A percentile compares a stretch with the other conserved stretches of the same genome.
These are phyloP conservation scores for Eucidaris tribuloides DNA, from an alignment of 35 echinoderm and acorn worm species.

Conservation along the genomic window DNA sequence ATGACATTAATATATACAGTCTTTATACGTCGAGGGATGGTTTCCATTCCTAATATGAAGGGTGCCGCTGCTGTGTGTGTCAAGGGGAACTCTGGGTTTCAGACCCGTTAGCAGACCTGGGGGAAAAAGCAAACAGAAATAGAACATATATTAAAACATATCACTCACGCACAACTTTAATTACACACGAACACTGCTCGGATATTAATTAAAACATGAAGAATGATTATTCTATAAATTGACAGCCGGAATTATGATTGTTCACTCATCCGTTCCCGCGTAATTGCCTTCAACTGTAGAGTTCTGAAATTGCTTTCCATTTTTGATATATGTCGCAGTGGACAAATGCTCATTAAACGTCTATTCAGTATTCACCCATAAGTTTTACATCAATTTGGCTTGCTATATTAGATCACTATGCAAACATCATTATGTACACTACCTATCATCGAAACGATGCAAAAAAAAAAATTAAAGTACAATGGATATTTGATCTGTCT, in stretches of 20 bases:
- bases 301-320: conserved; percentile 1
- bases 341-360: conserved; percentile 6
- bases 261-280: background rate
- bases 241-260: conserved; percentile 13
- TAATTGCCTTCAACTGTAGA: conserved; percentile 1
- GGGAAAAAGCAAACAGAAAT: background rate
- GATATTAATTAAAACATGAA: conserved; percentile 29
- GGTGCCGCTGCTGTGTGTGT: background rate
- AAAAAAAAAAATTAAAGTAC: too few species aligned
- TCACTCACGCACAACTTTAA: background rate
- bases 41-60: background rate
- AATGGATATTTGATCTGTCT: too few species aligned
- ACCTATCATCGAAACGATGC: too few species aligned
- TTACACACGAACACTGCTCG: background rate
- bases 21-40: background rate
- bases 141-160: background rate
- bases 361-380: too few species aligned
- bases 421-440: too few species aligned
- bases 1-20: conserved; percentile 17
- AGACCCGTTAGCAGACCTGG: background rate
- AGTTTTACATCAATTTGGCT: too few species aligned
- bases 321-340: conserved; percentile 2
- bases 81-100: background rate
- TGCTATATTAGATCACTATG: too few species aligned
- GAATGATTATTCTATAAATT: conserved; percentile 21